These are phyloP conservation scores for Torymus auratus DNA, from an alignment of 2,888 invertebrate genomes.

Conservation along the genomic window DNA sequence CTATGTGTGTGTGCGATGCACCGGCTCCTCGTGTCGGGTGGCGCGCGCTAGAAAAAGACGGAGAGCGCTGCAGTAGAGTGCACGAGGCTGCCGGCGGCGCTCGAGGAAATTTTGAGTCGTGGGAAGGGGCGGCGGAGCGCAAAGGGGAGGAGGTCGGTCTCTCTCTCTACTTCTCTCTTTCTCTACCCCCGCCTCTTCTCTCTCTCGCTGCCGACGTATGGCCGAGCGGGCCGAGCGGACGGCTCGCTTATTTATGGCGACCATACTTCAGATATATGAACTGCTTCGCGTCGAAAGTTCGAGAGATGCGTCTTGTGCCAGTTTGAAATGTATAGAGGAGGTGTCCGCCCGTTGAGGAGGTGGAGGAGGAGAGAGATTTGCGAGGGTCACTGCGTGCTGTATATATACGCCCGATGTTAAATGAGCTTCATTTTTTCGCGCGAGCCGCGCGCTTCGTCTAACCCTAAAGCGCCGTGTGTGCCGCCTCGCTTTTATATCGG, in stretches of 20 bases:
- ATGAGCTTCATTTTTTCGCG: conserved; percentile 68
- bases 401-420: conserved; percentile 63
- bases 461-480: not conserved
- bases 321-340: conserved; percentile 74
- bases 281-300: conserved; percentile 77
- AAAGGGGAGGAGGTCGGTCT: conserved; percentile 41
- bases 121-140: conserved; percentile 49
- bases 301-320: conserved; percentile 74
- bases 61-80: not conserved
- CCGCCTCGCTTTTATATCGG: conserved; percentile 7
- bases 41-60: conserved; percentile 18
- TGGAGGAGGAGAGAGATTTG: conserved; percentile 67
- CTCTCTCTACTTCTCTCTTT: not conserved
- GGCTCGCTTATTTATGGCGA: conserved; percentile 76
- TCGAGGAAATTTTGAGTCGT: conserved; percentile 61
- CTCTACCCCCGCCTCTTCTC: conserved; percentile 33
- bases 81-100: conserved; percentile 35
- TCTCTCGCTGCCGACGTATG: conserved; percentile 43
- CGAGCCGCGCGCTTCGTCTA: not conserved
- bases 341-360: conserved; percentile 57
- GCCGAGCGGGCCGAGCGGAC: conserved; percentile 72
- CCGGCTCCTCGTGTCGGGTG: not conserved
- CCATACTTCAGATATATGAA: conserved; percentile 77
- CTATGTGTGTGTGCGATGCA: conserved; percentile 13
- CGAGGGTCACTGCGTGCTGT: conserved; percentile 68